phyloP scores from a whole-genome alignment of 2,888 invertebrate genomes.

The Perithous albicinctus region DNA sequence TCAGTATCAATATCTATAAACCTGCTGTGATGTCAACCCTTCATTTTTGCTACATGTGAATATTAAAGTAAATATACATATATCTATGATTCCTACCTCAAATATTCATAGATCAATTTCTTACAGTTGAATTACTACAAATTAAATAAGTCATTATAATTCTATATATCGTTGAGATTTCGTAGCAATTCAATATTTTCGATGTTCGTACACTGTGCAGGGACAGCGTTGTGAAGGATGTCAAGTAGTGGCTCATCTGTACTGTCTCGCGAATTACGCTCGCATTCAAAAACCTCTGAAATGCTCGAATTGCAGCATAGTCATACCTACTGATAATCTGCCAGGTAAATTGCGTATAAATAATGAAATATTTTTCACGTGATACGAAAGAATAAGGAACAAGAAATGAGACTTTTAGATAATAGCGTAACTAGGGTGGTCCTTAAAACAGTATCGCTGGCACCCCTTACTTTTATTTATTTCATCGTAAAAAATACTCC shows the following conservation, averaged over 20 bases:
- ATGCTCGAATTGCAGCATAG: constrained; percentile 73
- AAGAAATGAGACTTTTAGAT: background rate
- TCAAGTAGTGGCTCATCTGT: constrained; percentile 69
- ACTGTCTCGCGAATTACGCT: constrained; percentile 73
- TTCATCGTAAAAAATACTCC: too few relatives aligned
- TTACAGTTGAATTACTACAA: too few relatives aligned
- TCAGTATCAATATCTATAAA: too few relatives aligned
- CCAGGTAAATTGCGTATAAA: constrained; percentile 51
- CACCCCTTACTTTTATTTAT: too few relatives aligned
- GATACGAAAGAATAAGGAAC: background rate
- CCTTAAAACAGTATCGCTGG: too few relatives aligned
- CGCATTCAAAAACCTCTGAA: constrained; percentile 63
- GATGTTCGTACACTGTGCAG: constrained; percentile 62
- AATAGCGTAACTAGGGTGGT: too few relatives aligned
- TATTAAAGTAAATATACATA: background rate
- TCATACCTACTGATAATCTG: constrained; percentile 56
- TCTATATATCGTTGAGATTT: background rate
- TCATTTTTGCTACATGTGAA: background rate
- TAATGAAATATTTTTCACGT: background rate
- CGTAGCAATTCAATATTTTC: background rate
- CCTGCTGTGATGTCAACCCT: too few relatives aligned
- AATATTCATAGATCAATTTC: background rate
- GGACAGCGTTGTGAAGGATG: constrained; percentile 73
- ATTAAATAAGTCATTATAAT: background rate
- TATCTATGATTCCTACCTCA: too few relatives aligned